Evolutionary conservation across 2,888 invertebrate genomes (phyloP), one percentile per base, ranked within the genome.

Genomic region (Drosophila austrosaltans): DNA sequence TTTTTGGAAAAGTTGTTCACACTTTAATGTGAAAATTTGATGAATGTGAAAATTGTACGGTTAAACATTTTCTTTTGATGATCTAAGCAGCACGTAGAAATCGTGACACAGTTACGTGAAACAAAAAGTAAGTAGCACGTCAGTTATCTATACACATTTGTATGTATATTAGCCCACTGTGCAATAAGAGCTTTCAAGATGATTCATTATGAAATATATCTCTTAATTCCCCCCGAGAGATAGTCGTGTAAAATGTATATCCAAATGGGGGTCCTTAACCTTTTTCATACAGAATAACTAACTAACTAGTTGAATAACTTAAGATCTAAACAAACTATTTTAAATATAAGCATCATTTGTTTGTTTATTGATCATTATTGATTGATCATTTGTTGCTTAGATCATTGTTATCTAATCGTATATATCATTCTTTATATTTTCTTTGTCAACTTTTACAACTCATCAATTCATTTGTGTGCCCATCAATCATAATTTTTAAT

Each of bases 21-120:
- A 81, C 79, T 61, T 54, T 30, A 70, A 65, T 70, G 77, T 79
- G 76, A 54, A 70, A 75, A 73, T 71, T 67, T 71, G 36, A 66
- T 57, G 63, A 39, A 72, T 66, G 64, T 74, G 75, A 80, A 86
- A 86, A 79, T 73, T 73, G 59, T 71, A 68, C 70, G 73, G 76
- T 74, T 76, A 63, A n/a, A 40, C 32, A 60, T 42, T 69, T 69
- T n/a, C 36, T 28, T 61, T 54, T 30, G 36, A 68, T 69, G 56
- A 56, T 56, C 69, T 42, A 59, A 39, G 61, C 48, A 12, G 32
- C 36, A 61, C 32, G 42, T 61, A 42, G 48, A 40, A 25, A 54
- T 66, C 48, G 64, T 58, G 64, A 57, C 64, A 32, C 36, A 28
- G 44, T 44, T 40, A 53, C 36, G 57, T 57, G 57, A 39, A 39